Evolutionary conservation across 30 jellyfish, hydroid and myxozoan genomes (phyloP).

Genomic region (Pelagia noctiluca): DNA sequence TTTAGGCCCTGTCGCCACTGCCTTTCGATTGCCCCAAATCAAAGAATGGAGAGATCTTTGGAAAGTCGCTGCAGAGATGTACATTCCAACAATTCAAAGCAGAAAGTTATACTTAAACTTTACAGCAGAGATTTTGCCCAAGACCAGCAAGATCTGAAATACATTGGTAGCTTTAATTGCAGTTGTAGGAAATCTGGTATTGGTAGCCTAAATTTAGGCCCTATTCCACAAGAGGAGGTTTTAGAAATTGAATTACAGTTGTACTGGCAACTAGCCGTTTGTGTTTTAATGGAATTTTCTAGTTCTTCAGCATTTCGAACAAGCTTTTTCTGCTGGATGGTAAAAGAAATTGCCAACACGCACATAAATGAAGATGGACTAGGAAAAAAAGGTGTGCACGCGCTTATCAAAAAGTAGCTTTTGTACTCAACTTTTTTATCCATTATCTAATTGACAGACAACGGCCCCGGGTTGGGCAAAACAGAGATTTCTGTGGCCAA

Average conservation of each 20-base stretch:
- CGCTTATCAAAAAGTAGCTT: too few species aligned
- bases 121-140: background rate
- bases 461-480: too few species aligned
- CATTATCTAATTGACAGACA: too few species aligned
- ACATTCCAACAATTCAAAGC: background rate
- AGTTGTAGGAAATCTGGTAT: background rate
- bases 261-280: slow-evolving; percentile 50
- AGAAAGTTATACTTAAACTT: background rate
- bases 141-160: background rate
- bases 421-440: too few species aligned
- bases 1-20: too few species aligned
- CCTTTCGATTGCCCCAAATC: too few species aligned
- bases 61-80: too few species aligned
- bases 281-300: slow-evolving; percentile 35
- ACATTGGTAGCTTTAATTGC: background rate
- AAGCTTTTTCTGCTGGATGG: slow-evolving; percentile 43
- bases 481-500: too few species aligned
- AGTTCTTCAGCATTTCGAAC: slow-evolving; percentile 20
- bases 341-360: background rate
- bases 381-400: too few species aligned
- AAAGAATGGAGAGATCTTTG: too few species aligned
- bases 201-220: background rate
- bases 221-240: background rate
- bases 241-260: slow-evolving; percentile 9
- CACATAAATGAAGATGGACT: too few species aligned